Conservation (phyloP, 2,888 invertebrate species). For the Abscondita cerata region DNA sequence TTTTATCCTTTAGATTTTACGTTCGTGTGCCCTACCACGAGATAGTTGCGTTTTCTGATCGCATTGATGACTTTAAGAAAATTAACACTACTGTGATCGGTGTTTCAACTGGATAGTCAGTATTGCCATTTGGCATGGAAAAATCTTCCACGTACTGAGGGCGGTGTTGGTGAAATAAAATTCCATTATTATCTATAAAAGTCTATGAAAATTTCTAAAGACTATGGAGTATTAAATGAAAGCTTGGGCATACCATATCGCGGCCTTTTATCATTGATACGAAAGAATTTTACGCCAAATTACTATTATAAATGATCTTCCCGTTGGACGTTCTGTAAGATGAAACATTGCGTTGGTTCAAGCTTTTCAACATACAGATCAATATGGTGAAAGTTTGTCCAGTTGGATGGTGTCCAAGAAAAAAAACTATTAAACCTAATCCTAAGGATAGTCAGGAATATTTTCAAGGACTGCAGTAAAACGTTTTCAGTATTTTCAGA, state of each 20-base stretch:
- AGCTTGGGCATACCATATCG: constrained; percentile 92
- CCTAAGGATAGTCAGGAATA: constrained; percentile 84
- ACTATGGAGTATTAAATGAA: constrained; percentile 91
- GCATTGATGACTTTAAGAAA: constrained; percentile 80
- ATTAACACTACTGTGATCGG: constrained; percentile 88
- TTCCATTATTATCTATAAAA: constrained; percentile 95
- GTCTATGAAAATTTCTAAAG: constrained; percentile 81
- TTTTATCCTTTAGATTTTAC: constrained; percentile 92
- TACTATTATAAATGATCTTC: constrained; percentile 96
- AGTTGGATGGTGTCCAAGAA: constrained; percentile 93
- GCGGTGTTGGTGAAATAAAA: constrained; percentile 92
- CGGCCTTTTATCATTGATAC: constrained; percentile 95
- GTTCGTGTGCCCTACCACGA: constrained; percentile 91
- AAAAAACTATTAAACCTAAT: constrained; percentile 91
- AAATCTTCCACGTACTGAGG: constrained; percentile 92
- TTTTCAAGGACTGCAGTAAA: constrained; percentile 50
- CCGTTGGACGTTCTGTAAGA: constrained; percentile 92
- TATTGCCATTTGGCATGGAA: constrained; percentile 98
- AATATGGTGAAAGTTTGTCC: constrained; percentile 94
- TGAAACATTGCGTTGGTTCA: constrained; percentile 94
- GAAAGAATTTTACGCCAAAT: constrained; percentile 85
- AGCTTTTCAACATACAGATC: constrained; percentile 96
- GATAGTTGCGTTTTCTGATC: constrained; percentile 97
- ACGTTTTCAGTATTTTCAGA: no score
- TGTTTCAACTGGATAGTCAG: constrained; percentile 95